Base-by-base conservation (phyloP, 2,888 invertebrate species). In the Acleris holmiana region DNA sequence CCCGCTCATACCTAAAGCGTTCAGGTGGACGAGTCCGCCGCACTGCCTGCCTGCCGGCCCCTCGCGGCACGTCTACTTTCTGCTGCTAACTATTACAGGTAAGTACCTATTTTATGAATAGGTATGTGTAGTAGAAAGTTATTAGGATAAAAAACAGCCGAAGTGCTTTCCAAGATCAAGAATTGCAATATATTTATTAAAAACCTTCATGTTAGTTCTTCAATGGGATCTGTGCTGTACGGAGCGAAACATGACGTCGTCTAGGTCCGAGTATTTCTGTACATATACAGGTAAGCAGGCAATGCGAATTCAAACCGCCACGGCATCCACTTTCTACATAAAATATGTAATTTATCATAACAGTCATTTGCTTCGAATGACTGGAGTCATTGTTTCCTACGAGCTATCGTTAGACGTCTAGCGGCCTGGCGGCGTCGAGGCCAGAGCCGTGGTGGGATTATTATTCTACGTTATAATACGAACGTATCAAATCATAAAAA, bases 1-100 rank as follows among this genome's bases (percentile, higher is more conserved):
- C 86, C 91, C 91, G 84, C 91, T 86, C 91, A 92, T 91, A 91
- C 91, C 91, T 92, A 92, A 92, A 92, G 91, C 91, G 91, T 92
- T 89, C 86, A 90, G 88, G 88, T 88, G 87, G 76, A 82, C 88
- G 88, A 79, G 72, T 70, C 65, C 71, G 77, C 78, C 88, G 88
- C 89, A 83, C 84, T 82, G 86, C 79, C 88, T 79, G 83, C 81
- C 77, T 76, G 83, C 79, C 80, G 68, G 62, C 49, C 58, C 29
- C 47, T 47, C 51, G 68, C 50, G 57, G 62, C 55, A 60, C 58
- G 10, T 54, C 18, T 17, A 35, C 48, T 50, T 25, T 44, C 23
- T 44, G 15, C 44, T 44, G 17, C 17, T n/a, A n/a, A 44, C 5
- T n/a, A 0, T 44, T 5, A 44, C n/a, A n/a, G 5, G 2, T 29